A percentile compares a stretch with the other conserved stretches of the same genome.
phyloP scores from a whole-genome alignment of 2,888 invertebrate genomes.

The Geophilus truncorum region DNA sequence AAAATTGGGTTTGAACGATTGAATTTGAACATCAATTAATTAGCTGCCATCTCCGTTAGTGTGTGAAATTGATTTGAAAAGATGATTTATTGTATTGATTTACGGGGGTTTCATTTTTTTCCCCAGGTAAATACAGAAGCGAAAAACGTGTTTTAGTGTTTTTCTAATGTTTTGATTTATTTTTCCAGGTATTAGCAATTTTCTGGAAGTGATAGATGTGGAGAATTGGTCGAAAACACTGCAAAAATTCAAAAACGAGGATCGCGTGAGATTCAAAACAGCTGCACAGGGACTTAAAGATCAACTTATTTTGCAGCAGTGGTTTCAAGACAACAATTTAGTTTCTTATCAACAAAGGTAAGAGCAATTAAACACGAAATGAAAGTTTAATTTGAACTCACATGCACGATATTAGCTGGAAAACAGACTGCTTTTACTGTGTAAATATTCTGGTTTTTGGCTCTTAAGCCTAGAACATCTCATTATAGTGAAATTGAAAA shows the following conservation, averaged over 20 bases:
- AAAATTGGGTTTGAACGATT: background rate
- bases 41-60: background rate
- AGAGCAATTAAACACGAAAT: conserved; percentile 42
- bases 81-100: background rate
- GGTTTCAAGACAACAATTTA: conserved; percentile 58
- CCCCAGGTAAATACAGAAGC: too few species aligned
- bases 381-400: background rate
- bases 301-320: conserved; percentile 75
- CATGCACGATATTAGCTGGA: too few species aligned
- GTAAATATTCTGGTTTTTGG: background rate
- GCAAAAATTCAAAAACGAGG: conserved; percentile 75
- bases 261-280: conserved; percentile 74
- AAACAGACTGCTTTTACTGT: background rate
- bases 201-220: background rate
- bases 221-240: conserved; percentile 52
- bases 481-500: background rate
- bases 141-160: background rate
- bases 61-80: background rate
- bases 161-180: background rate
- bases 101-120: too few species aligned
- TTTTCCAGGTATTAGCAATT: conserved; percentile 14
- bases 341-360: conserved; percentile 50
- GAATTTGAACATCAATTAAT: background rate
- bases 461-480: too few species aligned
- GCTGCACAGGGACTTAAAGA: conserved; percentile 77